phyloP scores from a whole-genome alignment of 2,113 vertebrate species.

The Sceloporus undulatus region DNA sequence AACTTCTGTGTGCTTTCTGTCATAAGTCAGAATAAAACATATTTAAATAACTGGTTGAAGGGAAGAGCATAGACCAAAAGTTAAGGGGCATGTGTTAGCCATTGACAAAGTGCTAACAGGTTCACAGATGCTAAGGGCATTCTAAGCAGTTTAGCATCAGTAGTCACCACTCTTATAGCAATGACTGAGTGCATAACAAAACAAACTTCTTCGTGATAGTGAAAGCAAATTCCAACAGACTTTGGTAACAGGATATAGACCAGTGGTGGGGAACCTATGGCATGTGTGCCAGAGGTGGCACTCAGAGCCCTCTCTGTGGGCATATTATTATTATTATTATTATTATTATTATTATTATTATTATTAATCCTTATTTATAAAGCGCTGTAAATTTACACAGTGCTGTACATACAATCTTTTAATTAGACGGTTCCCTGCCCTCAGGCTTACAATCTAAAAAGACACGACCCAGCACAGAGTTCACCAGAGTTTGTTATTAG shows the following conservation, averaged over 20 bases:
- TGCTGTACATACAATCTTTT: too few species aligned
- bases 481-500: too few species aligned
- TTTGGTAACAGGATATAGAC: background rate
- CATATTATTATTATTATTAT: too few species aligned
- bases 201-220: background rate
- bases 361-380: too few species aligned
- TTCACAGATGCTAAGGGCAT: background rate
- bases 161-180: background rate
- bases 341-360: too few species aligned
- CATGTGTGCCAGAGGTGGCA: too few species aligned
- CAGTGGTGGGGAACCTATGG: too few species aligned
- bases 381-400: too few species aligned
- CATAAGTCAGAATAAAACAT: background rate
- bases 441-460: too few species aligned
- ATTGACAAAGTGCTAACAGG: background rate
- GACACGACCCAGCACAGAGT: too few species aligned
- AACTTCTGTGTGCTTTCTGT: background rate
- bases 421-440: too few species aligned
- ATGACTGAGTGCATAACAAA: background rate
- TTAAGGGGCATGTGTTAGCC: background rate
- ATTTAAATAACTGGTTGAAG: background rate
- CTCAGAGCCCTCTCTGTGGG: too few species aligned
- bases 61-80: background rate
- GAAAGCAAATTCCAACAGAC: background rate
- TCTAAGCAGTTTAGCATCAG: background rate